A percentile compares a stretch with the other conserved stretches of the same genome.
Evolutionary conservation across 2,888 invertebrate species (phyloP).

Genomic region (Micoletzkya japonica): DNA sequence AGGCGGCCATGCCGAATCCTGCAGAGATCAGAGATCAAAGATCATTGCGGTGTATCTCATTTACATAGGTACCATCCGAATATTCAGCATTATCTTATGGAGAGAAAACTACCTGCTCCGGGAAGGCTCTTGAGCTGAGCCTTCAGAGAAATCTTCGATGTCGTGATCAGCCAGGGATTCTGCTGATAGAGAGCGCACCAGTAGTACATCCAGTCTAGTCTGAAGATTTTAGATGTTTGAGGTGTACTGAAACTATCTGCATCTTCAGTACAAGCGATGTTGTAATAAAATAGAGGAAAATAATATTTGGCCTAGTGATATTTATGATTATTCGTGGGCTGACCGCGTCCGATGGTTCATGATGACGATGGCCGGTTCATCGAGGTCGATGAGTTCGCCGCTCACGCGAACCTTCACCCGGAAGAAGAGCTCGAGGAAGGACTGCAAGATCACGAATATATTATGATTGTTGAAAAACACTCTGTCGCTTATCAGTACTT

Average conservation of each 20-base stretch:
- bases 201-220: slow-evolving; percentile 85
- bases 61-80: too few relatives aligned
- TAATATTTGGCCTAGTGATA: too few relatives aligned
- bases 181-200: slow-evolving; percentile 83
- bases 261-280: not conserved
- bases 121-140: slow-evolving; percentile 80
- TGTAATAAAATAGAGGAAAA: not conserved
- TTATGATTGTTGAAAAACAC: too few relatives aligned
- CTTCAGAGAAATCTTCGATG: slow-evolving; percentile 81
- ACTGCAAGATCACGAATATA: too few relatives aligned
- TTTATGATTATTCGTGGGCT: not conserved
- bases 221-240: slow-evolving; percentile 15
- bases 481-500: too few relatives aligned
- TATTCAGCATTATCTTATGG: not conserved
- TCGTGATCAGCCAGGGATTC: slow-evolving; percentile 66
- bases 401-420: slow-evolving; percentile 53
- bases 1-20: slow-evolving; percentile 81
- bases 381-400: slow-evolving; percentile 65
- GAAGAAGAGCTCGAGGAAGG: slow-evolving; percentile 58
- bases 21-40: slow-evolving; percentile 19
- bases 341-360: slow-evolving; percentile 74
- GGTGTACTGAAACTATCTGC: too few relatives aligned
- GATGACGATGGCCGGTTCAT: slow-evolving; percentile 77
- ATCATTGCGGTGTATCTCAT: too few relatives aligned
- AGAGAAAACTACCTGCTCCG: slow-evolving; percentile 74